Evolutionary conservation across 2,888 invertebrate genomes (phyloP).

Genomic region (Polia nebulosa): DNA sequence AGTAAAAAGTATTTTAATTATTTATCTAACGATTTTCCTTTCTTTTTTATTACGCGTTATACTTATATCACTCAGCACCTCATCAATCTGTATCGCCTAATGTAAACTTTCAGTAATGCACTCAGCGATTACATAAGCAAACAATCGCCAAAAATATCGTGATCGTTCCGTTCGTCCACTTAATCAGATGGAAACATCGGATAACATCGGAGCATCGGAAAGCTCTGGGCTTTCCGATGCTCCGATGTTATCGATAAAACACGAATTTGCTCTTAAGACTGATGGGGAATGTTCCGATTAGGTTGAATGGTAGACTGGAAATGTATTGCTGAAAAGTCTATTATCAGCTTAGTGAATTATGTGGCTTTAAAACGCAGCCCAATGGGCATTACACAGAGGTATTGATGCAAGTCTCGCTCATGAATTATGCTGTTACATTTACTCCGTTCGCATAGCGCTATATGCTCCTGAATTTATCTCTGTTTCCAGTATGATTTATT

Average conservation of each 20-base stretch:
- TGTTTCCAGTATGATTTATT: neutral
- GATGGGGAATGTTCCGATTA: conserved; percentile 32
- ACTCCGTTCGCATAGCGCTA: neutral
- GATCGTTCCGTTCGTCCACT: conserved; percentile 48
- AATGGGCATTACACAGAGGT: neutral
- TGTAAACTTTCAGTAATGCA: conserved; percentile 42
- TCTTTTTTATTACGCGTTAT: neutral
- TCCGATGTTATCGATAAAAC: conserved; percentile 50
- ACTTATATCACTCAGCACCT: conserved; percentile 5
- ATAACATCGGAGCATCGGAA: too few species aligned
- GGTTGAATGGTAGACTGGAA: conserved; percentile 10
- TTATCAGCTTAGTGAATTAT: conserved; percentile 5
- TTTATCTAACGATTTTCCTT: conserved; percentile 4
- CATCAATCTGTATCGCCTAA: conserved; percentile 34
- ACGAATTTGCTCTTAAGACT: conserved; percentile 51
- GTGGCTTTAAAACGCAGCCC: neutral
- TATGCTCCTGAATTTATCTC: neutral
- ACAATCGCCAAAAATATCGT: conserved; percentile 57
- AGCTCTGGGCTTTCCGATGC: conserved; percentile 42
- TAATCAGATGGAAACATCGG: conserved; percentile 54
- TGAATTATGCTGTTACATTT: neutral
- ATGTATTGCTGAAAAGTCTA: neutral
- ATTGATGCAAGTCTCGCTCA: neutral
- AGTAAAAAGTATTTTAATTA: conserved; percentile 12
- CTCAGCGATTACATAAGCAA: conserved; percentile 51